These are phyloP conservation scores for Miltochrista miniata DNA, from an alignment of 2,888 invertebrate genomes.

Conservation along the genomic window DNA sequence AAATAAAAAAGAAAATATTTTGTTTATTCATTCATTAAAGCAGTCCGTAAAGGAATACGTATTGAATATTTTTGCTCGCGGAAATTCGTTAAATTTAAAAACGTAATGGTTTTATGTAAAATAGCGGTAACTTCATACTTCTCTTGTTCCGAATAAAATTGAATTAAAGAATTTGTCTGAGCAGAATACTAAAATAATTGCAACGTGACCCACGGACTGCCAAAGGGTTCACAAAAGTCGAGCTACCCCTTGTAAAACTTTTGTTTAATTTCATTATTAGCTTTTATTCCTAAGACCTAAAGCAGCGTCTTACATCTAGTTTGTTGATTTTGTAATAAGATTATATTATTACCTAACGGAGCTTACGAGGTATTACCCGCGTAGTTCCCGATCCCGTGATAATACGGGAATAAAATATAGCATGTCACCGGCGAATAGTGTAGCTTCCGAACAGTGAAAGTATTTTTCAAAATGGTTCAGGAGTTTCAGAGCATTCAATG, in stretches of 20 bases:
- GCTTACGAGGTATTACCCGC: no score
- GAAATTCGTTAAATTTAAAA: slow-evolving; percentile 11
- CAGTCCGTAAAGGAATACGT: no score
- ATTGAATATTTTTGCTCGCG: background rate
- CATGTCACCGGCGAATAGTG: no score
- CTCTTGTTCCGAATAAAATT: slow-evolving; percentile 27
- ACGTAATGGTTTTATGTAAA: slow-evolving; percentile 15
- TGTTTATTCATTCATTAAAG: no score
- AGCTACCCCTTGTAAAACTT: slow-evolving; percentile 4
- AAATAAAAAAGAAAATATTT: no score
- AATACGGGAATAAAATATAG: no score
- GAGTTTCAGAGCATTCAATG: no score
- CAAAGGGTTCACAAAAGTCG: slow-evolving; percentile 17
- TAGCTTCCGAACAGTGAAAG: no score
- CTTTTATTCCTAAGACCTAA: no score
- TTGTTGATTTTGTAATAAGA: slow-evolving; percentile 2
- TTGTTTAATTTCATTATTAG: slow-evolving; percentile 30
- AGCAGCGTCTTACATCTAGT: background rate
- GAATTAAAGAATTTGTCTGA: slow-evolving; percentile 24
- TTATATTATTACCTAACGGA: no score
- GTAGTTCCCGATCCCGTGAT: no score
- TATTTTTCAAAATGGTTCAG: no score
- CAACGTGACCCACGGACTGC: slow-evolving; percentile 16
- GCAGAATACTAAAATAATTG: slow-evolving; percentile 33
- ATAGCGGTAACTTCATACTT: slow-evolving; percentile 13